Evolutionary conservation across 92 coral and sea anemone species (phyloP).

Genomic region (Porites rus): DNA sequence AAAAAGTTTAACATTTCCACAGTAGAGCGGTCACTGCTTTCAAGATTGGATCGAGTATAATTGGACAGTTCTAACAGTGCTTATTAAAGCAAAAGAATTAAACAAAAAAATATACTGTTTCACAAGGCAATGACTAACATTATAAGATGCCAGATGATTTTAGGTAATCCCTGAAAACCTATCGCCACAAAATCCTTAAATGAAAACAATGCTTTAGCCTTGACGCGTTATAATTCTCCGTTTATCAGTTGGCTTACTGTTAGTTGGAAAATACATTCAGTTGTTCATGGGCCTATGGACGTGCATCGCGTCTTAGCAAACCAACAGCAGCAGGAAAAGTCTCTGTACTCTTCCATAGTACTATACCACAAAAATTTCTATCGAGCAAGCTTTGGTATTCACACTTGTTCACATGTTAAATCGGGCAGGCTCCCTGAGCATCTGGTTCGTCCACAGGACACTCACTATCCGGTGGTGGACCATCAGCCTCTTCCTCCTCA

Average conservation of each 20-base stretch:
- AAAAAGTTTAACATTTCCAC: too few relatives aligned
- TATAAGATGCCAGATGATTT: not conserved
- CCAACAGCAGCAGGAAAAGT: too few relatives aligned
- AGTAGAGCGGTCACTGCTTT: too few relatives aligned
- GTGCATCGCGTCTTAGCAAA: not conserved
- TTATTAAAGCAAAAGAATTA: too few relatives aligned
- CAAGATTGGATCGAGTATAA: too few relatives aligned
- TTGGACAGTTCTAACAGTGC: too few relatives aligned
- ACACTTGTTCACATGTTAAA: not conserved
- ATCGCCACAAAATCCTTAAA: not conserved
- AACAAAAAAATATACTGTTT: too few relatives aligned
- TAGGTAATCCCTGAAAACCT: not conserved
- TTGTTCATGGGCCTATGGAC: not conserved
- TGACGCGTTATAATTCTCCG: not conserved
- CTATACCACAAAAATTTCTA: too few relatives aligned
- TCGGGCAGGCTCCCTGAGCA: constrained; percentile 32
- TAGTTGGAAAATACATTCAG: not conserved
- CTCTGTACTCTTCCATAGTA: not conserved
- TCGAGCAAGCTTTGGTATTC: not conserved
- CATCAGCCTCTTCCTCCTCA: constrained; percentile 49
- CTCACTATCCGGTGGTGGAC: constrained; percentile 21
- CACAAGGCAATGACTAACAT: not conserved
- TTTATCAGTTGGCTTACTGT: not conserved
- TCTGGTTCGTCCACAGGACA: constrained; percentile 50
- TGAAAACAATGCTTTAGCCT: not conserved